phyloP scores from a whole-genome alignment of 2,797 vertebrate species.

The Heterohyrax brucei region DNA sequence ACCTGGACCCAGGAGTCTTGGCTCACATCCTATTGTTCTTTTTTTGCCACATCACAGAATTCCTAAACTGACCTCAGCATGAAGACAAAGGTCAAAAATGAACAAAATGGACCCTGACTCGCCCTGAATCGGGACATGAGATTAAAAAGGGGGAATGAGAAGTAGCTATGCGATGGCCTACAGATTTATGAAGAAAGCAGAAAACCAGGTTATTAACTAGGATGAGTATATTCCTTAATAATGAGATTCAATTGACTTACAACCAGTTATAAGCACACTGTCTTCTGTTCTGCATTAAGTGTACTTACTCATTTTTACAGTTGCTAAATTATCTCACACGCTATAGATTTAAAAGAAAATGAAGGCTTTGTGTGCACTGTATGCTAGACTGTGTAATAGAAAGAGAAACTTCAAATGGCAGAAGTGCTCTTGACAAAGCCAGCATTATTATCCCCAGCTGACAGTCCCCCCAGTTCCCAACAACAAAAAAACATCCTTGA shows the following conservation, averaged over 20 bases:
- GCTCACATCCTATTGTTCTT: not conserved
- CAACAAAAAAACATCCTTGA: not conserved
- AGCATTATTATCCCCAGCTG: not conserved
- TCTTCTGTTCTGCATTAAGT: slow-evolving; percentile 86
- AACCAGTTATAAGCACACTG: slow-evolving; percentile 81
- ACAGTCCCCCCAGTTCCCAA: not conserved
- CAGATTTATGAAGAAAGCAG: slow-evolving; percentile 81
- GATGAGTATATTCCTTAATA: slow-evolving; percentile 86
- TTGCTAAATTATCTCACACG: slow-evolving; percentile 84
- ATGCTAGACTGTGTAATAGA: not conserved
- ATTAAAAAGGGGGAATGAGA: slow-evolving; percentile 67
- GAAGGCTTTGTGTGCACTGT: slow-evolving; percentile 77
- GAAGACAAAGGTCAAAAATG: slow-evolving; percentile 78
- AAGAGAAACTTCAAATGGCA: slow-evolving; percentile 65
- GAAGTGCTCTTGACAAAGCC: slow-evolving; percentile 55
- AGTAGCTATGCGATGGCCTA: slow-evolving; percentile 64
- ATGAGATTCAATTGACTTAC: slow-evolving; percentile 85
- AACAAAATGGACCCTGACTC: slow-evolving; percentile 68
- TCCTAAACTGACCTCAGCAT: slow-evolving; percentile 69
- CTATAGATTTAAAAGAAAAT: slow-evolving; percentile 70
- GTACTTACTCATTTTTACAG: slow-evolving; percentile 87
- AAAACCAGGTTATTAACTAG: slow-evolving; percentile 85
- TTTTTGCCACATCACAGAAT: slow-evolving; percentile 55
- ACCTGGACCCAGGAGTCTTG: not conserved
- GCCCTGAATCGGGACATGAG: slow-evolving; percentile 62